Conservation (phyloP, 2,888 invertebrate genomes). For the Acrobasis repandana region DNA sequence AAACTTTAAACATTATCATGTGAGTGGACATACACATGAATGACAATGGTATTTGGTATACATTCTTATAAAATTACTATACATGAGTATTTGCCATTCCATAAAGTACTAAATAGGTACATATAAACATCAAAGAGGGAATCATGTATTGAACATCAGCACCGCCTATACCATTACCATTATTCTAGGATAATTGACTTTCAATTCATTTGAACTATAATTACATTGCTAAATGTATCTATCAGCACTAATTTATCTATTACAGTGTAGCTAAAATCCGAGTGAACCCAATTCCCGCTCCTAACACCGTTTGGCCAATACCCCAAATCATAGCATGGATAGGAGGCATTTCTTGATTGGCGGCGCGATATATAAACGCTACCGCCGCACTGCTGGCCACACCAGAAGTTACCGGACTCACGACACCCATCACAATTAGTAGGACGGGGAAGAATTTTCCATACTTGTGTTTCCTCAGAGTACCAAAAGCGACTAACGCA, state of each 20-base stretch:
- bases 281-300: slow-evolving; percentile 95
- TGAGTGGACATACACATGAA: slow-evolving; percentile 20
- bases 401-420: slow-evolving; percentile 94
- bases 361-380: slow-evolving; percentile 96
- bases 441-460: slow-evolving; percentile 96
- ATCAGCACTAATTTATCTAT: slow-evolving; percentile 41
- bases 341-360: slow-evolving; percentile 94
- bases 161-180: slow-evolving; percentile 46
- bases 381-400: slow-evolving; percentile 95
- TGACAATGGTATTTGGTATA: slow-evolving; percentile 24
- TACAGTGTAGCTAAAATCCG: slow-evolving; percentile 96
- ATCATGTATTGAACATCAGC: slow-evolving; percentile 47
- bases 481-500: slow-evolving; percentile 94
- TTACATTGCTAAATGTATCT: slow-evolving; percentile 24
- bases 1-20: not conserved
- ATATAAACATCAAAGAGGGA: slow-evolving; percentile 36
- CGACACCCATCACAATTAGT: slow-evolving; percentile 93
- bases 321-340: slow-evolving; percentile 97
- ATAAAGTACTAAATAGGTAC: slow-evolving; percentile 34
- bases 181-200: slow-evolving; percentile 61
- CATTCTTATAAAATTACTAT: slow-evolving; percentile 18
- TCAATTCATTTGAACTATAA: slow-evolving; percentile 44
- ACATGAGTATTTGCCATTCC: slow-evolving; percentile 28
- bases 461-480: slow-evolving; percentile 95
- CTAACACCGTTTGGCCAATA: slow-evolving; percentile 94